Evolutionary conservation across 2,888 invertebrate genomes (phyloP).

Genomic region (Tineola bisselliella): DNA sequence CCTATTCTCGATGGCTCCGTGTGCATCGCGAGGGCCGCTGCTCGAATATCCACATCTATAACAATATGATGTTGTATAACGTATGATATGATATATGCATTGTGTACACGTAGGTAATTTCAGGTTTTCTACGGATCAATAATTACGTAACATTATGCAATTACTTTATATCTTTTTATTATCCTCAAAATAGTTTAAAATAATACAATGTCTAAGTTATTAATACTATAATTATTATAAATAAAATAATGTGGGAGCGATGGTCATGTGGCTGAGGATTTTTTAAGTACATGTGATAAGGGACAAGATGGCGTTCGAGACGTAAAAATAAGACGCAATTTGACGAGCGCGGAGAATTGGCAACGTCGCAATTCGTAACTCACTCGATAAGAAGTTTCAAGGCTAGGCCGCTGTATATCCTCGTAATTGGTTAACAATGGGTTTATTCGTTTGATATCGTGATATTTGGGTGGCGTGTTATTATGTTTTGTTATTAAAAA

Average conservation of each 20-base stretch:
- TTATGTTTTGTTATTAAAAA: neutral
- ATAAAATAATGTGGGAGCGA: neutral
- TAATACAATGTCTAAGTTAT: no score
- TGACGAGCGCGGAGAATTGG: slow-evolving; percentile 44
- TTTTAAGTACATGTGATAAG: slow-evolving; percentile 31
- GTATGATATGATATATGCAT: neutral
- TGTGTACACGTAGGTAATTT: neutral
- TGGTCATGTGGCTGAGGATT: neutral
- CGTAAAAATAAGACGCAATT: slow-evolving; percentile 51
- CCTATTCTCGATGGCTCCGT: slow-evolving; percentile 2
- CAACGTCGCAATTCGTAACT: slow-evolving; percentile 44
- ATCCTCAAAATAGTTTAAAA: no score
- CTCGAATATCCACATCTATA: slow-evolving; percentile 35
- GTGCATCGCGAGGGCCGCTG: slow-evolving; percentile 20
- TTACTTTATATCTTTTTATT: no score
- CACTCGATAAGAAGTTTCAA: slow-evolving; percentile 61
- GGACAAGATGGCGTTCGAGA: slow-evolving; percentile 53
- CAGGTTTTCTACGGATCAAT: neutral
- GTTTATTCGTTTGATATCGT: slow-evolving; percentile 16
- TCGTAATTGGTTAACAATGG: slow-evolving; percentile 40
- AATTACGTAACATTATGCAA: no score
- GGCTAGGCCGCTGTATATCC: slow-evolving; percentile 45
- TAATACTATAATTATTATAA: no score
- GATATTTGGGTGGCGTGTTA: neutral
- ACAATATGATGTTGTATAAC: slow-evolving; percentile 26